These are phyloP conservation scores for Resseliella maxima DNA, from an alignment of 2,888 invertebrate species.

Conservation along the genomic window DNA sequence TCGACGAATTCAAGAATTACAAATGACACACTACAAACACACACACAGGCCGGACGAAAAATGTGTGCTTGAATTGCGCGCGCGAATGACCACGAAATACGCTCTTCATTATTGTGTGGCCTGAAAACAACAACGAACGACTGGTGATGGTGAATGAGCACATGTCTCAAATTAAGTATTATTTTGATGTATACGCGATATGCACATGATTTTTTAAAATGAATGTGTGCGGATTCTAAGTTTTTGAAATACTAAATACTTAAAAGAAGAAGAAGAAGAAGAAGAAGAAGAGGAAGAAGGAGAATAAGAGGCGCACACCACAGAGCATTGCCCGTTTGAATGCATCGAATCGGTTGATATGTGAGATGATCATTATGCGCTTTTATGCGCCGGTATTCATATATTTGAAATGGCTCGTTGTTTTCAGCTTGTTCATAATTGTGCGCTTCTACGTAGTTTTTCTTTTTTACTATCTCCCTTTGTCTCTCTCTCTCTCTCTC, in stretches of 20 bases:
- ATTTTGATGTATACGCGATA: conserved; percentile 48
- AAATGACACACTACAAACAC: neutral
- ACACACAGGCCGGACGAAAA: neutral
- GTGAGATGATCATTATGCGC: conserved; percentile 53
- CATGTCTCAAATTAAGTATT: conserved; percentile 51
- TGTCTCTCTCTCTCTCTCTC: neutral
- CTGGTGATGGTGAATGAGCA: conserved; percentile 41
- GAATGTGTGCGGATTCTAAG: conserved; percentile 1
- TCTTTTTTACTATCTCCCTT: neutral
- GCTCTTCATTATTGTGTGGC: no score
- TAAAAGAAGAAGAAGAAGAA: no score
- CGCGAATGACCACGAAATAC: conserved; percentile 30
- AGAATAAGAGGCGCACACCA: neutral
- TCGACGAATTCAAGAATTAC: neutral
- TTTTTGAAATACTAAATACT: no score
- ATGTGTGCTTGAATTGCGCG: neutral
- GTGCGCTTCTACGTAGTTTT: neutral
- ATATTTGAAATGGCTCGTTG: conserved; percentile 20
- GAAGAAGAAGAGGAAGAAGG: no score
- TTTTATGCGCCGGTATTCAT: conserved; percentile 47
- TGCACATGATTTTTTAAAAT: conserved; percentile 32
- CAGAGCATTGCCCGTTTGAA: conserved; percentile 9
- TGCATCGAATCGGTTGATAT: conserved; percentile 23
- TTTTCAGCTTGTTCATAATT: neutral
- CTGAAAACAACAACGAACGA: neutral